Percentiles rank a stretch among this genome's conserved stretches.
phyloP scores from a whole-genome alignment of 2,113 vertebrate genomes.

The Eira barbara region DNA sequence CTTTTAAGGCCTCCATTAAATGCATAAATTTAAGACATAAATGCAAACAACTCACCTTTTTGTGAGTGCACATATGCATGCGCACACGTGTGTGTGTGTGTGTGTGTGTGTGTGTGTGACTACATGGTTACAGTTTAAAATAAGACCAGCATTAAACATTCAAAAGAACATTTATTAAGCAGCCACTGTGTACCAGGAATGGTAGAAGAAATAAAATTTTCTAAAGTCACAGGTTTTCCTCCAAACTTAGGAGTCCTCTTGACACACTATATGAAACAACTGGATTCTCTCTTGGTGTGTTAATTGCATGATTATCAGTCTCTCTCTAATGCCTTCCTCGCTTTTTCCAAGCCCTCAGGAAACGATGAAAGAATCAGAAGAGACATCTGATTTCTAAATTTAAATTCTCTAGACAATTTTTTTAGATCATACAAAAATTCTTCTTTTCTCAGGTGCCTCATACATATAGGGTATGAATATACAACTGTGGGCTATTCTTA shows the following conservation, averaged over 20 bases:
- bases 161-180: not conserved
- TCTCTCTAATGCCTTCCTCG: not conserved
- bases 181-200: not conserved
- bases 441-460: not conserved
- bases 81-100: too few species aligned
- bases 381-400: not conserved
- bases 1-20: not conserved
- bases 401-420: not conserved
- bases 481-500: not conserved
- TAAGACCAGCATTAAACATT: slow-evolving; percentile 7
- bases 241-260: not conserved
- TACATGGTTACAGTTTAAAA: slow-evolving; percentile 20
- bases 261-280: not conserved
- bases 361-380: not conserved
- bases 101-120: not conserved
- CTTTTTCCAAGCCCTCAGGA: not conserved
- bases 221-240: not conserved
- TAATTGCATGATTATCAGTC: not conserved
- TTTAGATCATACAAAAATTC: not conserved
- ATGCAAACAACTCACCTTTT: not conserved
- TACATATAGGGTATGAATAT: not conserved
- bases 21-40: not conserved
- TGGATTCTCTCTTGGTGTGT: not conserved
- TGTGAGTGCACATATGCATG: not conserved
- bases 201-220: slow-evolving; percentile 40